These are phyloP conservation scores for Cephus pulcher DNA, from an alignment of 2,888 invertebrate species.

Conservation along the genomic window DNA sequence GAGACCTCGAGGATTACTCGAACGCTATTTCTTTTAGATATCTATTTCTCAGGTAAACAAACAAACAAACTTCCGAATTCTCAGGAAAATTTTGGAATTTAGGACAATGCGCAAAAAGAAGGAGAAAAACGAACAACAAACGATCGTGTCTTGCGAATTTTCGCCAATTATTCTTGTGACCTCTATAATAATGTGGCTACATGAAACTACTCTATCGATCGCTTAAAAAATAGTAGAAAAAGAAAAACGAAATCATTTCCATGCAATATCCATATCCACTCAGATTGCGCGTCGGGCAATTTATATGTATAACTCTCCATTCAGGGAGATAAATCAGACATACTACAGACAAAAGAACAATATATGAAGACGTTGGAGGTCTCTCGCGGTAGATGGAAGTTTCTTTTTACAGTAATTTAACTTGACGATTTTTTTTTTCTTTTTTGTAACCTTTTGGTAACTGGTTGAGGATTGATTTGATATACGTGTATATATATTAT, in stretches of 20 bases:
- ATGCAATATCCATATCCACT: background rate
- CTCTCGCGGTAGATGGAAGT: conserved; percentile 47
- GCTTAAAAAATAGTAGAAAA: background rate
- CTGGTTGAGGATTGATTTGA: conserved; percentile 57
- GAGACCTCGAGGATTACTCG: background rate
- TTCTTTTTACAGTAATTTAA: conserved; percentile 54
- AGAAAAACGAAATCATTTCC: background rate
- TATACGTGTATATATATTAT: conserved; percentile 52
- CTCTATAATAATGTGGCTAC: background rate
- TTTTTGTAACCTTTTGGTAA: conserved; percentile 43
- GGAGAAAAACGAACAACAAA: background rate
- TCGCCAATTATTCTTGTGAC: background rate
- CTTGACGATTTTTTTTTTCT: conserved; percentile 51
- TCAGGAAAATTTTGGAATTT: background rate
- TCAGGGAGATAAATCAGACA: background rate
- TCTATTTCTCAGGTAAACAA: conserved; percentile 3
- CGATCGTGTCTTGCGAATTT: background rate
- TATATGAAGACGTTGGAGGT: conserved; percentile 23
- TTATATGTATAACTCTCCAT: background rate
- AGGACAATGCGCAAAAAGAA: background rate
- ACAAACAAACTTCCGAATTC: background rate
- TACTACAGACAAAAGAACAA: background rate
- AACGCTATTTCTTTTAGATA: background rate
- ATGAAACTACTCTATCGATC: background rate
- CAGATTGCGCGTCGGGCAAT: background rate